Evolutionary conservation across 2,888 invertebrate species (phyloP), one percentile per base, ranked within the genome.

Genomic region (Lepidonotus clava): DNA sequence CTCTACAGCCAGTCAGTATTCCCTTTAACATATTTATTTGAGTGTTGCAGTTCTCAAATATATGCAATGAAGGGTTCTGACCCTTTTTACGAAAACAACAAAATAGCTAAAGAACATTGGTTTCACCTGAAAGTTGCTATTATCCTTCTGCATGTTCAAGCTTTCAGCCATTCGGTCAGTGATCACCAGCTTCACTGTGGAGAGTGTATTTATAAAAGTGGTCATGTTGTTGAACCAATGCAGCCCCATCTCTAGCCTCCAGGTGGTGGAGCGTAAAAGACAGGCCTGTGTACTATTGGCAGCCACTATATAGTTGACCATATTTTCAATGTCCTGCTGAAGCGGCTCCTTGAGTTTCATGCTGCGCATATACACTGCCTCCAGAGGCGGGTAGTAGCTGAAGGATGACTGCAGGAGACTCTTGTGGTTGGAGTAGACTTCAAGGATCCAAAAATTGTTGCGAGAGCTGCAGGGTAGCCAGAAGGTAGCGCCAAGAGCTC

Each of bases 201-300:
- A 18, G 5, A 80, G 80, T 28, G 34, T 51, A 34, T 80, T 80
- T 24, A 80, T 80, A 28, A 46, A 80, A 46, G 41, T 80, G 11
- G 80, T 80, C 46, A 41, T 46, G 46, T 80, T 80, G 34, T 46
- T 51, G 51, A 80, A 80, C 80, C 80, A 80, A 21, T 80, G 24
- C 6, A 46, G 51, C 8, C 80, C 51, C 80, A 80, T 80, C 32
- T 80, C 46, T 5, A 46, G 24, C 41, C 80, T 24, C 80, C 80
- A 80, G 1, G 24, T 4, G 0, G 28, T 80, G 4, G 41, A 0
- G 2, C 11, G 41, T 11, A 21, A 0, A n/a, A 41, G 80, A 34
- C 80, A 80, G 24, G 24, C 41, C 14, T 4, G 1, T 2, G 46
- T 80, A 41, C 6, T 41, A 1, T 8, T 34, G 14, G 24, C 8